These are phyloP conservation scores for Sardinella longiceps DNA, from an alignment of 2,797 vertebrate species.

Conservation along the genomic window DNA sequence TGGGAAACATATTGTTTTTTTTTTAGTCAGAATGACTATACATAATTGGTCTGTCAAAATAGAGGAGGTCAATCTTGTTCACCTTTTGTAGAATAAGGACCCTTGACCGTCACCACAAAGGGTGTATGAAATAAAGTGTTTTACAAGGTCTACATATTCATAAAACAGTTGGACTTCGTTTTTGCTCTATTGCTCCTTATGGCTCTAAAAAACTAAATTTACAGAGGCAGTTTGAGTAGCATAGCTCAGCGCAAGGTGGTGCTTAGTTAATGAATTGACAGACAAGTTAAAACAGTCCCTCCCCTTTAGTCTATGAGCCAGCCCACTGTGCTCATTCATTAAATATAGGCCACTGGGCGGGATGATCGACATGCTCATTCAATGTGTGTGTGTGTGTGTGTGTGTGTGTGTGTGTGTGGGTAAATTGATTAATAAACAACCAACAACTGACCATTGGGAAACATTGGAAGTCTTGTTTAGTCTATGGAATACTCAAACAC, in stretches of 20 bases:
- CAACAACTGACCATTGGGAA: not conserved
- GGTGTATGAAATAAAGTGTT: not conserved
- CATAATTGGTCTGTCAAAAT: not conserved
- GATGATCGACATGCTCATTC: not conserved
- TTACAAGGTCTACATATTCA: not conserved
- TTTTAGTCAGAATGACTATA: not conserved
- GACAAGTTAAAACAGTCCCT: not conserved
- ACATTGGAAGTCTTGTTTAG: not conserved
- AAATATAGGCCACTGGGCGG: not conserved
- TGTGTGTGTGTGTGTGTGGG: too few relatives aligned
- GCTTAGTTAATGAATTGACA: not conserved
- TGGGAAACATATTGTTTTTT: not conserved
- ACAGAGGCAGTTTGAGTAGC: too few relatives aligned
- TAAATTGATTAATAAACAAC: not conserved
- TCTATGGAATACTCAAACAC: not conserved
- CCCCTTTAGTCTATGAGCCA: not conserved
- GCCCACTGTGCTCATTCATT: constrained; percentile 10
- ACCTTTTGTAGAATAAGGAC: not conserved
- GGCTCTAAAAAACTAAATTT: too few relatives aligned
- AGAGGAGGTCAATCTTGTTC: not conserved
- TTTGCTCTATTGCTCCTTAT: too few relatives aligned
- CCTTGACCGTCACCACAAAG: not conserved
- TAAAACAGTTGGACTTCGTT: too few relatives aligned
- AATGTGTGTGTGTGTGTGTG: too few relatives aligned
- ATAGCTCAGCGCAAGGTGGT: not conserved